These are phyloP conservation scores for Apamea epomidion DNA, from an alignment of 2,888 invertebrate species.

Conservation along the genomic window DNA sequence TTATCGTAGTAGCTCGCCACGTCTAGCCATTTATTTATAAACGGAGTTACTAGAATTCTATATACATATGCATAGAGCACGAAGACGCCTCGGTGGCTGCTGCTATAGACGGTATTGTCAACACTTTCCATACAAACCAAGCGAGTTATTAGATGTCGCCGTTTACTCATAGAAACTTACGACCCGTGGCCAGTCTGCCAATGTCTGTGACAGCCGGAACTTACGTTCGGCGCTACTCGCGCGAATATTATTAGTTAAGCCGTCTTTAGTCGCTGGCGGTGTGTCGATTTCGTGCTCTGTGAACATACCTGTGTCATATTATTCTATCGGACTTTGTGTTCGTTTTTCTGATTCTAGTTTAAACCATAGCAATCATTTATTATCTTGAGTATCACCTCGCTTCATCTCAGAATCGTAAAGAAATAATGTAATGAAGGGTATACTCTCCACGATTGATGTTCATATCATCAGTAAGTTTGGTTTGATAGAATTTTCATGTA, in stretches of 20 bases:
- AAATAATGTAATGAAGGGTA: not conserved
- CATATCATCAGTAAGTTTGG: not conserved
- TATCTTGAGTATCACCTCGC: not conserved
- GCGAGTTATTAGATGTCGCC: not conserved
- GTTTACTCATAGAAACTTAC: not conserved
- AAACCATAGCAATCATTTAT: not conserved
- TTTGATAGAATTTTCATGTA: not conserved
- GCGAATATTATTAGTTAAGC: not conserved
- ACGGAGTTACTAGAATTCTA: not conserved
- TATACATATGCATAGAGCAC: not conserved
- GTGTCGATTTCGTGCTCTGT: not conserved
- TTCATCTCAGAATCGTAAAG: not conserved
- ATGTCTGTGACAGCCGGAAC: not conserved
- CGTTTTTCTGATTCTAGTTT: not conserved
- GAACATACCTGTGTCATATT: not conserved
- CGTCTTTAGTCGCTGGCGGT: not conserved
- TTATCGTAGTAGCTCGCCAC: conserved; percentile 12
- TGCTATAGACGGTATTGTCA: not conserved
- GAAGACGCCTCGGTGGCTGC: not conserved
- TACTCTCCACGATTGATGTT: not conserved
- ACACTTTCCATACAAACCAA: not conserved
- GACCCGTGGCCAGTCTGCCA: not conserved
- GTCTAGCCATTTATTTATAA: not conserved
- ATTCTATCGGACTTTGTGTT: not conserved
- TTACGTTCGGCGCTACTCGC: not conserved